Base-by-base conservation (phyloP, 2,888 invertebrate species). In the Artemia sinica region DNA sequence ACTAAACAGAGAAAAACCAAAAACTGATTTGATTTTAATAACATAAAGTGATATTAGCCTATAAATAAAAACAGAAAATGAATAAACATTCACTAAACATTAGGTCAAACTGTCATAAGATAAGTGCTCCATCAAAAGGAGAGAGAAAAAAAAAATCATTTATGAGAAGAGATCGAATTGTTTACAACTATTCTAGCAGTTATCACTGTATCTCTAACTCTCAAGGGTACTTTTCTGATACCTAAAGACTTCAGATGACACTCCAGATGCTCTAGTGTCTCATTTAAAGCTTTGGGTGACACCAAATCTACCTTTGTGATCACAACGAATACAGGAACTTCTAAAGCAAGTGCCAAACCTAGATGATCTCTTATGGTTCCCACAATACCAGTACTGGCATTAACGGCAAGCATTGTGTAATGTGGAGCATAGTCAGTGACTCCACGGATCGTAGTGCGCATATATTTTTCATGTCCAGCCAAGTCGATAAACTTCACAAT, bases 401-500 rank as follows among this genome's bases (percentile, higher is more conserved):
- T 89, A 66, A 90, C 86, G 51, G 91, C 89, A 68, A 92, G 81
- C 86, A 92, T 86, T 50, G 88, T 89, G 77, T 89, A 89, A 79
- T 96, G 93, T 1, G 95, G 95, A 1, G 86, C 88, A 80, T 94
- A 92, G 0, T 93, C 92, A 7, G 91, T 91, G 52, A 97, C 81
- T 0, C 96, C 97, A 78, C 92, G 89, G 52, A 96, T 86, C 1
- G 97, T 97, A 67, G 97, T 97, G 72, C 90, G 84, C 77, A 96
- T 84, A 77, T 97, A 98, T 78, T 96, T 95, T 73, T 88, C 85
- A 79, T 97, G 95, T 0, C 97, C 97, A 6, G 96, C 95, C 74
- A 97, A 81, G 79, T 98, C 97, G 75, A 97, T 85, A 76, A 95
- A 91, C 0, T 94, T 92, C 0, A 98, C 89, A 50, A 98, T 80